Conservation (phyloP, 2,797 vertebrate genomes). For the Rhinoraja longicauda region DNA sequence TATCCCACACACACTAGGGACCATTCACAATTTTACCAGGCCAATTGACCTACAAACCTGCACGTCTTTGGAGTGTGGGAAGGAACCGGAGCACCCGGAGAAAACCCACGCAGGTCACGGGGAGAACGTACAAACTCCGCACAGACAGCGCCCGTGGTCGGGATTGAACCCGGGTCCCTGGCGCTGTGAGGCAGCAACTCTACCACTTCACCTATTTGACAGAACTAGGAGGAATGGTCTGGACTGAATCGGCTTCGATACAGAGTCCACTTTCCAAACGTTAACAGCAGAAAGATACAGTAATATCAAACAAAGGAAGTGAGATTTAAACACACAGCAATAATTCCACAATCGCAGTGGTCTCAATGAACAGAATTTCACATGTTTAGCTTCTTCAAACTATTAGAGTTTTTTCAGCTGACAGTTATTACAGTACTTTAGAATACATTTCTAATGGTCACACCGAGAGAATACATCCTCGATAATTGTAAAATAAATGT, state of each 20-base stretch:
- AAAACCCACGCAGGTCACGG: too few relatives aligned
- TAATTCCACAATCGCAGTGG: background rate
- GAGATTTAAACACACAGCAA: background rate
- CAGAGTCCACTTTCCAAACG: background rate
- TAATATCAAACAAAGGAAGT: background rate
- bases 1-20: too few relatives aligned
- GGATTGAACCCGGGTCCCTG: too few relatives aligned
- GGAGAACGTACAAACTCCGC: too few relatives aligned
- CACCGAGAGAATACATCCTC: background rate
- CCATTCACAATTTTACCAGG: too few relatives aligned
- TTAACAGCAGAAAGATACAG: background rate
- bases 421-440: background rate
- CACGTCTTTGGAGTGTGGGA: too few relatives aligned
- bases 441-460: background rate
- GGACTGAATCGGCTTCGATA: background rate
- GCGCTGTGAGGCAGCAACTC: too few relatives aligned
- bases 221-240: background rate
- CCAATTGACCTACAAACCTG: too few relatives aligned
- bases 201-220: background rate
- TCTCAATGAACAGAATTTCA: background rate
- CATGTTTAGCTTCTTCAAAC: background rate
- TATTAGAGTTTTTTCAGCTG: conserved; percentile 5
- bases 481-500: background rate
- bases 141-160: too few relatives aligned
- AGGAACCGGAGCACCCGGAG: too few relatives aligned